Evolutionary conservation across 2,113 vertebrate species (phyloP).

Genomic region (Anas platyrhynchos): DNA sequence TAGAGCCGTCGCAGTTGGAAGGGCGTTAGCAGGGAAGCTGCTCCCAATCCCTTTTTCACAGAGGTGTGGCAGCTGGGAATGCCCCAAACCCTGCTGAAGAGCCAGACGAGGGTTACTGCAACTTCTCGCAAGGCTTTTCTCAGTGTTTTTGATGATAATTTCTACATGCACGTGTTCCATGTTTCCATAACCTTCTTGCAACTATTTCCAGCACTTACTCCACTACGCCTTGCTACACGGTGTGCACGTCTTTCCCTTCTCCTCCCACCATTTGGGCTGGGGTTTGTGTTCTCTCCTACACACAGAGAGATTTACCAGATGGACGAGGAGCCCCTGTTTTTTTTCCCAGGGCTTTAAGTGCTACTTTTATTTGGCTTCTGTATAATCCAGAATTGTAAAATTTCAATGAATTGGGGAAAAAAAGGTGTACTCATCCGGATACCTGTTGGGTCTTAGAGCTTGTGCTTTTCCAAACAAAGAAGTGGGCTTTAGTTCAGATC

Average conservation of each 20-base stretch:
- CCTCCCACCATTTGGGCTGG: neutral
- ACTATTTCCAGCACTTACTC: neutral
- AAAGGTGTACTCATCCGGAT: neutral
- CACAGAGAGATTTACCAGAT: neutral
- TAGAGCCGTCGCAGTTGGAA: neutral
- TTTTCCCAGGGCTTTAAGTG: neutral
- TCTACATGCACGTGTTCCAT: neutral
- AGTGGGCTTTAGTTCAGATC: neutral
- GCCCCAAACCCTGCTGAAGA: neutral
- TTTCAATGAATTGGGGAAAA: neutral
- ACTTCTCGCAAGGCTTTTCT: neutral
- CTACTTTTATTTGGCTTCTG: neutral
- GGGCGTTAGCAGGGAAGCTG: neutral
- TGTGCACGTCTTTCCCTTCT: neutral
- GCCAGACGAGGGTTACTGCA: neutral
- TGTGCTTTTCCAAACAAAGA: neutral
- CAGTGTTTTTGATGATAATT: neutral
- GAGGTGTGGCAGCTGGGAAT: neutral
- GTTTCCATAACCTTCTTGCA: neutral
- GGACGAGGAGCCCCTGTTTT: neutral
- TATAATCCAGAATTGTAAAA: neutral
- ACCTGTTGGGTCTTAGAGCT: neutral
- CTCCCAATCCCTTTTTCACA: neutral
- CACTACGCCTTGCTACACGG: rapidly evolving
- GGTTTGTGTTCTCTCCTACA: neutral